Conservation (phyloP, 1,140 invertebrate species). For the Campoletis sonorensis region DNA sequence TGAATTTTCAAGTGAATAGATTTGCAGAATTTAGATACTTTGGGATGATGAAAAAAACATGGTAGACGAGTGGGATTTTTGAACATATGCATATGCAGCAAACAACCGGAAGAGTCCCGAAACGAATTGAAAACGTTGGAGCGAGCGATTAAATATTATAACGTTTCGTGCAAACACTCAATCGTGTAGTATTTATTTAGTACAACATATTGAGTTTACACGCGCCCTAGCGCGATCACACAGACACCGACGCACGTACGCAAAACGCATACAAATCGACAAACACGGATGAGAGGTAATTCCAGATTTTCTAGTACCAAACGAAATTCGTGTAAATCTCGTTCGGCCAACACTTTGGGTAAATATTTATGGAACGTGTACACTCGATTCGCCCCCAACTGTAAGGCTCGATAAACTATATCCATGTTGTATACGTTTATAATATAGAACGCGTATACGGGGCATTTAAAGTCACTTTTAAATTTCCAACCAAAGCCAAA, state of each 20-base stretch:
- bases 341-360: conserved; percentile 60
- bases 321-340: conserved; percentile 48
- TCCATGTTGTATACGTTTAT: no score
- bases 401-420: no score
- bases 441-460: no score
- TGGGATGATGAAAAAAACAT: no score
- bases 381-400: conserved; percentile 43
- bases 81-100: not conserved
- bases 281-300: conserved; percentile 16
- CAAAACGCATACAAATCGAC: not conserved
- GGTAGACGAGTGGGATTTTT: no score
- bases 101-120: not conserved
- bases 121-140: conserved; percentile 15
- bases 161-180: conserved; percentile 9
- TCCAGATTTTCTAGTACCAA: not conserved
- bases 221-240: no score
- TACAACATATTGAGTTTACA: not conserved
- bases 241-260: not conserved
- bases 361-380: conserved; percentile 70
- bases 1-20: no score
- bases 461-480: no score
- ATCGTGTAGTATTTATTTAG: conserved; percentile 25
- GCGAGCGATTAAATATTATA: conserved; percentile 39
- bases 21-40: no score
- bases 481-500: no score